phyloP scores from a whole-genome alignment of 2,797 vertebrate species.

The Gila robusta region DNA sequence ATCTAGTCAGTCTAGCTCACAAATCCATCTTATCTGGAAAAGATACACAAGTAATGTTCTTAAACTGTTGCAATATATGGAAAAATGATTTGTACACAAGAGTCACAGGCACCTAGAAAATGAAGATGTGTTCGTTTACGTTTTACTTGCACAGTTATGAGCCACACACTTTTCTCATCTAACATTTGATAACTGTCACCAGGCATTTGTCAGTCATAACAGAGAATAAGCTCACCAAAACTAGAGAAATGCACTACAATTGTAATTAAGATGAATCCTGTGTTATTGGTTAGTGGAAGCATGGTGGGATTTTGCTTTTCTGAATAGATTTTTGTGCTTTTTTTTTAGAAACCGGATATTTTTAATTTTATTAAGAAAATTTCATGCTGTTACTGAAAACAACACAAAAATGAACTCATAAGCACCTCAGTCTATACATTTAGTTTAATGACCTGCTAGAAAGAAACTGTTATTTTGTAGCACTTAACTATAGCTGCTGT shows the following conservation, averaged over 20 bases:
- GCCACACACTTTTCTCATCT: neutral
- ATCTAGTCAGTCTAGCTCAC: neutral
- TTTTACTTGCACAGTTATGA: neutral
- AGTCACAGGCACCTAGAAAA: neutral
- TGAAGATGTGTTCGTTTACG: neutral
- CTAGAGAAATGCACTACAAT: neutral
- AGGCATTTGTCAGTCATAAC: neutral
- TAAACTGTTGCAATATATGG: neutral
- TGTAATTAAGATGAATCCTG: conserved; percentile 12
- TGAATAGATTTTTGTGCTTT: conserved; percentile 17
- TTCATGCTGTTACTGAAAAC: neutral
- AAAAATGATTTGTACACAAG: neutral
- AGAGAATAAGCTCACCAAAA: neutral
- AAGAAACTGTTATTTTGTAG: neutral
- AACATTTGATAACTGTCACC: neutral
- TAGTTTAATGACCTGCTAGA: neutral
- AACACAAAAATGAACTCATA: neutral
- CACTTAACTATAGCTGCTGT: no score
- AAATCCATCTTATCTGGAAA: neutral
- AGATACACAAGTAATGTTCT: neutral
- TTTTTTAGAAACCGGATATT: neutral
- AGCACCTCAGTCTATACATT: neutral
- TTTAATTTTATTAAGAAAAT: neutral
- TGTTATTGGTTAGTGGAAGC: conserved; percentile 29
- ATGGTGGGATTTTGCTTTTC: conserved; percentile 37